Base-by-base conservation (phyloP, 2,113 vertebrate species). In the Gallinago undulata region DNA sequence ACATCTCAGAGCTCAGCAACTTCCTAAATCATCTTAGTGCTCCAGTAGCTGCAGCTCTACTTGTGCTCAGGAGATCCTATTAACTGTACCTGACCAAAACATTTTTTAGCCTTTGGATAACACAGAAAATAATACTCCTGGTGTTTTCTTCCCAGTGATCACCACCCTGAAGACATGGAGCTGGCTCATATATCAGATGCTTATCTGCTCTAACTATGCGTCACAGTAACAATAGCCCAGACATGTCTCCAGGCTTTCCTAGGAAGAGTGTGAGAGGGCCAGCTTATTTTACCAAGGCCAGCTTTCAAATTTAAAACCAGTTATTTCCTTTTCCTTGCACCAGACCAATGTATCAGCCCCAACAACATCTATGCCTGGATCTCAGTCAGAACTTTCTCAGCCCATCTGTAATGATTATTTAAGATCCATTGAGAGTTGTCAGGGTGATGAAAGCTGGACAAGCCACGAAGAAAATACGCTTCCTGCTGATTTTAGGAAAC, bases 161-260 rank as follows among this genome's bases (percentile, higher is more conserved):
- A 11, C 21, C 19, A 30, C 25, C 8, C 17, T 47, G 55, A 90
- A 55, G n/a, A 39, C 33, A 35, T 21, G 0, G 0, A 63, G 3
- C 19, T 69, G 33, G 19, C 53, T 91, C 90, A 76, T 82, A 45
- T 87, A 24, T 41, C 67, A 88, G 53, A 41, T 55, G 13, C 50
- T 76, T 13, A 43, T 57, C 59, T 74, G 45, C 39, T 66, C 19
- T 75, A 53, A 60, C 12, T 7, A 19, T 56, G 8, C 67, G 41
- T 53, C 69, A 69, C 31, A 63, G 13, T 51, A 72, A 35, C 35
- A 35, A 28, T 3, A 69, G 31, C 45, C 47, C 66, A 82, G 39
- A 50, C 5, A 3, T 3, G 6, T 77, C 90, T 83, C 43, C 48
- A 85, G 9, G 45, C 35, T 89, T 92, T 91, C 47, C 47, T 60